Evolutionary conservation across 1,140 invertebrate species (phyloP).

Genomic region (Pachypsylla venusta): DNA sequence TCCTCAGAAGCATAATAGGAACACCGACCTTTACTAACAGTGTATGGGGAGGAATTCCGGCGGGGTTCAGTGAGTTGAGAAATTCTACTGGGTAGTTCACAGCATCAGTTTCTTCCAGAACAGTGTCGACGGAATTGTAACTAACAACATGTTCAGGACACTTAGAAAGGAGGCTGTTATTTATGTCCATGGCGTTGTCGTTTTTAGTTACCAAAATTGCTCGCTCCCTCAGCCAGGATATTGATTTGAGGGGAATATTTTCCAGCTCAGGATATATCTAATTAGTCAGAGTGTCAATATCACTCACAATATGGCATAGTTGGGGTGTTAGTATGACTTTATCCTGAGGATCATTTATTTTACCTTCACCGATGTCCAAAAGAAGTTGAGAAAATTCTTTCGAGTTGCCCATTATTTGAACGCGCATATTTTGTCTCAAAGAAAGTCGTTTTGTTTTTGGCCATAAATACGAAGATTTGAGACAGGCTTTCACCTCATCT

Average conservation of each 20-base stretch:
- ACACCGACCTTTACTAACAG: too few relatives aligned
- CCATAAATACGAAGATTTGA: slow-evolving; percentile 28
- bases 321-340: not conserved
- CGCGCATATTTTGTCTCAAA: not conserved
- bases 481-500: slow-evolving; percentile 27
- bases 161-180: not conserved
- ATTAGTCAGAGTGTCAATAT: not conserved
- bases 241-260: not conserved
- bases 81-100: too few relatives aligned
- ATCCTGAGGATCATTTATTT: not conserved
- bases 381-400: not conserved
- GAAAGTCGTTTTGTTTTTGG: not conserved
- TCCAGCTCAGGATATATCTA: not conserved
- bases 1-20: too few relatives aligned
- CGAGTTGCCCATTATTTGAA: not conserved
- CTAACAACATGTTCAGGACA: too few relatives aligned
- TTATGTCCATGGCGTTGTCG: not conserved
- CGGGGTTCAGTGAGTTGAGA: too few relatives aligned
- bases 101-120: too few relatives aligned
- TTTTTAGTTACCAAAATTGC: not conserved
- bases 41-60: too few relatives aligned
- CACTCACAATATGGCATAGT: not conserved
- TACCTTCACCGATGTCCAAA: not conserved
- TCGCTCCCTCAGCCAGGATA: not conserved
- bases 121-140: too few relatives aligned